These are phyloP conservation scores for Tenthredo amoena DNA, from an alignment of 2,888 invertebrate species.

Conservation along the genomic window DNA sequence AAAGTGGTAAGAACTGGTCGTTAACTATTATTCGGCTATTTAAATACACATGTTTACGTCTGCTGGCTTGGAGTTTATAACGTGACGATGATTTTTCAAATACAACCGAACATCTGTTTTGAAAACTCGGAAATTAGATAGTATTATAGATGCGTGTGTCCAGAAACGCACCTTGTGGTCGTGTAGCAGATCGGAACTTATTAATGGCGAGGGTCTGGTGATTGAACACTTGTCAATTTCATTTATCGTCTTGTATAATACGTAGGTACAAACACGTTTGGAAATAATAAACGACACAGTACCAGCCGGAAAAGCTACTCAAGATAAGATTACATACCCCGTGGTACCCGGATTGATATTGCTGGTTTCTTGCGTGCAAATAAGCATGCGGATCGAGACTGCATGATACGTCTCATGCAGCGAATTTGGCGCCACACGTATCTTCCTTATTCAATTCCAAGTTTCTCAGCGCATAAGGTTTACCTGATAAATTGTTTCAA, in stretches of 20 bases:
- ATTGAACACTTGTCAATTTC: neutral
- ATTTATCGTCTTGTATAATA: neutral
- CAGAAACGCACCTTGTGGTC: neutral
- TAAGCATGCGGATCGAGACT: neutral
- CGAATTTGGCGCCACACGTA: neutral
- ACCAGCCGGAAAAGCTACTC: neutral
- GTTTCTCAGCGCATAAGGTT: neutral
- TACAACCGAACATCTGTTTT: neutral
- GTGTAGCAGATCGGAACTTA: neutral
- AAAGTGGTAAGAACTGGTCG: neutral
- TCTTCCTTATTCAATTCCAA: neutral
- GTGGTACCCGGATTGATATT: conserved; percentile 13
- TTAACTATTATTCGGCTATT: neutral
- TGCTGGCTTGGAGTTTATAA: neutral
- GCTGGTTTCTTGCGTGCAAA: conserved; percentile 6
- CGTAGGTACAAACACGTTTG: neutral
- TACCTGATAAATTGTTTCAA: neutral
- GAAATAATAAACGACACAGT: conserved; percentile 11
- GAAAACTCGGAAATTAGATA: neutral
- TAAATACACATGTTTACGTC: neutral
- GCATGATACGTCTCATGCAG: neutral
- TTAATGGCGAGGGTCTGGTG: neutral
- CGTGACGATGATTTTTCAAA: neutral
- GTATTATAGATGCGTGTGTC: neutral
- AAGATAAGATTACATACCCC: neutral